Conservation (phyloP, 2,113 vertebrate genomes). For the Charina bottae region DNA sequence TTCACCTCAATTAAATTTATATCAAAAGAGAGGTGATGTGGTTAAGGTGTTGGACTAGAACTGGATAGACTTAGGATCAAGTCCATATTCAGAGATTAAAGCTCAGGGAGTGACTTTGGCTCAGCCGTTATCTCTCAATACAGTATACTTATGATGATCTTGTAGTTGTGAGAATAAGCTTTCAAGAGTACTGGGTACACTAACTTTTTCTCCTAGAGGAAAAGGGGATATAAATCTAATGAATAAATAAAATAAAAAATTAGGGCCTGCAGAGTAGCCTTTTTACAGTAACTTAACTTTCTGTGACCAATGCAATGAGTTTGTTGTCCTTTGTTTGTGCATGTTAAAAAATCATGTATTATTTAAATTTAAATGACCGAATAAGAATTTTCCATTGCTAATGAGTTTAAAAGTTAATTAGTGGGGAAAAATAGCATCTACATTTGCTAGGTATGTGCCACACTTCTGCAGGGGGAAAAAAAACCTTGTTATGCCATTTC, state of each 20-base stretch:
- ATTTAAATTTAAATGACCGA: neutral
- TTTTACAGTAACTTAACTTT: neutral
- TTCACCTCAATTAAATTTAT: neutral
- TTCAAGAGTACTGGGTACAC: neutral
- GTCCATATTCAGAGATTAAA: neutral
- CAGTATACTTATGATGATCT: neutral
- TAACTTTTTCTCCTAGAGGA: neutral
- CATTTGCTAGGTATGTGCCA: neutral
- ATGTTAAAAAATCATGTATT: neutral
- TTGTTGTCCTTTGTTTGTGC: neutral
- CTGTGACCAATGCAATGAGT: neutral
- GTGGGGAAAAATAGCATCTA: neutral
- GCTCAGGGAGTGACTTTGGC: neutral
- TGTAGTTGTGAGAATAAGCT: neutral
- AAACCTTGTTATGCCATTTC: neutral
- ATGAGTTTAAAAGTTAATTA: neutral
- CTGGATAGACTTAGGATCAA: neutral
- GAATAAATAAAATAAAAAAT: neutral
- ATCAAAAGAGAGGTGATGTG: neutral
- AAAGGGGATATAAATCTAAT: neutral
- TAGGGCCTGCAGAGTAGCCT: neutral
- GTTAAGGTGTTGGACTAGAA: neutral
- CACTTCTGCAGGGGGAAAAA: neutral
- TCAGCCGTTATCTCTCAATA: neutral
- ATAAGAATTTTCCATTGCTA: neutral